Evolutionary conservation across 2,113 vertebrate species (phyloP).

Genomic region (Leptocoma aspasia): DNA sequence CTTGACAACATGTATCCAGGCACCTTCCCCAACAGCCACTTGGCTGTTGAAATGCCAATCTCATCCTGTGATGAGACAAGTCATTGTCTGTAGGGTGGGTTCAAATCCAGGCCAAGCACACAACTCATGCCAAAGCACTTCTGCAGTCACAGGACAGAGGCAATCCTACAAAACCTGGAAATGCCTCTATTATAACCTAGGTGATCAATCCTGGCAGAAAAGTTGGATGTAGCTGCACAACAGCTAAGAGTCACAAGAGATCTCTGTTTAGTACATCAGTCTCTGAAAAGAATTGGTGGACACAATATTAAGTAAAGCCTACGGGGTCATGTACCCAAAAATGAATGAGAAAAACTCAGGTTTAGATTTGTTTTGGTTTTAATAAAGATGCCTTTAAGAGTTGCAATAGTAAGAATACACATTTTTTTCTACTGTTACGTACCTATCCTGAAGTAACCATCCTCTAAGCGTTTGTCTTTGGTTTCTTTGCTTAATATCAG

Average conservation of each 20-base stretch:
- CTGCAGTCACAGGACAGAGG: neutral
- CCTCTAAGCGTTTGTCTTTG: slow-evolving; percentile 93
- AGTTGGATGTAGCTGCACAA: neutral
- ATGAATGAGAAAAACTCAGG: neutral
- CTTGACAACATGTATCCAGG: neutral
- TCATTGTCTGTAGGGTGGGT: neutral
- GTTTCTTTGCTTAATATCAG: slow-evolving; percentile 80
- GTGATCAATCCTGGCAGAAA: neutral
- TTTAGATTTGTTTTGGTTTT: neutral
- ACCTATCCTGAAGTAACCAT: slow-evolving; percentile 95
- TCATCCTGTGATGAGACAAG: neutral
- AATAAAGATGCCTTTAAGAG: neutral
- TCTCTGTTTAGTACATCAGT: neutral
- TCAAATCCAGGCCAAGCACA: neutral
- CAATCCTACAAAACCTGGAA: neutral
- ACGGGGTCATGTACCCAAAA: neutral
- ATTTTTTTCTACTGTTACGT: neutral
- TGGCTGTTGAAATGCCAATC: neutral
- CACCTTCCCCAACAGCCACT: neutral
- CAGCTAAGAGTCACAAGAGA: neutral
- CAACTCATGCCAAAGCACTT: neutral
- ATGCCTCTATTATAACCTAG: neutral
- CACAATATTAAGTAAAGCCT: neutral
- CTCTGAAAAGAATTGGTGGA: neutral
- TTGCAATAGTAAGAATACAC: neutral